A percentile compares a stretch with the other conserved stretches of the same genome.
These are phyloP conservation scores for Cerastis rubricosa DNA, from an alignment of 2,888 invertebrate species.

Conservation along the genomic window DNA sequence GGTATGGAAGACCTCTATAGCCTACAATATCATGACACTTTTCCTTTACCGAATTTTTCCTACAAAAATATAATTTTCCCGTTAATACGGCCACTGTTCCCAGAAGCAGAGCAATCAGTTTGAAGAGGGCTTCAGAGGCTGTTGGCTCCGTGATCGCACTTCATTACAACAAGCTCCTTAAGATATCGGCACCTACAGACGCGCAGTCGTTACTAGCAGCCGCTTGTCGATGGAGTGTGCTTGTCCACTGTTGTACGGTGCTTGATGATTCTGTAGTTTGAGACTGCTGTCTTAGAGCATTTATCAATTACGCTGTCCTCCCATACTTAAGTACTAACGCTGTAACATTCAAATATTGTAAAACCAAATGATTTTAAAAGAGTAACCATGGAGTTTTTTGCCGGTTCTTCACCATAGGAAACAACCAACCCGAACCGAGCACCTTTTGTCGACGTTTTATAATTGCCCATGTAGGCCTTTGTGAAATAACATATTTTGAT, in stretches of 20 bases:
- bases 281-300: no score
- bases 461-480: no score
- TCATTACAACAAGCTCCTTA: slow-evolving; percentile 64
- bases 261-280: no score
- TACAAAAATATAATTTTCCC: slow-evolving; percentile 37
- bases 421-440: no score
- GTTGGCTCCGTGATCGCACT: slow-evolving; percentile 60
- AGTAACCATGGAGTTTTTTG: no score
- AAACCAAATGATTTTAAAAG: no score
- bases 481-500: no score
- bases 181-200: slow-evolving; percentile 65
- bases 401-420: no score
- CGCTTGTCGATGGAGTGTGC: slow-evolving; percentile 68
- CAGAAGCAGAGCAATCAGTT: slow-evolving; percentile 60
- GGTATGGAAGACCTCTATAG: not conserved
- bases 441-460: no score
- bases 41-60: not conserved
- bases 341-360: no score
- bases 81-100: slow-evolving; percentile 48
- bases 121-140: slow-evolving; percentile 52
- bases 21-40: slow-evolving; percentile 6
- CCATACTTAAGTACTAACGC: no score
- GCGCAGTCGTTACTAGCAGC: slow-evolving; percentile 64
- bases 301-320: no score
- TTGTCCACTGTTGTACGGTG: slow-evolving; percentile 54